These are phyloP conservation scores for Cheilosia scutellata DNA, from an alignment of 2,888 invertebrate genomes.

Conservation along the genomic window DNA sequence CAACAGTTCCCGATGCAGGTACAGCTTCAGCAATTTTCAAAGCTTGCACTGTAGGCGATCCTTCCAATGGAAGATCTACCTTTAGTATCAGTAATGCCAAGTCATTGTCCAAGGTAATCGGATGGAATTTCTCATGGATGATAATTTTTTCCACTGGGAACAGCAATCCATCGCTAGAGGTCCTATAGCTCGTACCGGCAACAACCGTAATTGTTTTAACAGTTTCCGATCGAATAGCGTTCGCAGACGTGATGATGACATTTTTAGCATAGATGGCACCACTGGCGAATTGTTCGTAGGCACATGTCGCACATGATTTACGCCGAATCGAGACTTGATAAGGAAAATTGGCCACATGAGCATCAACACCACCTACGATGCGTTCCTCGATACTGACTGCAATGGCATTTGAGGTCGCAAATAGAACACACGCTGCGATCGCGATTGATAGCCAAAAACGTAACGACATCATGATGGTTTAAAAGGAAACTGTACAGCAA, in stretches of 20 bases:
- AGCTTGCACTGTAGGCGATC: slow-evolving; percentile 80
- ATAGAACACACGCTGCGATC: background rate
- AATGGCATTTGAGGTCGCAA: slow-evolving; percentile 23
- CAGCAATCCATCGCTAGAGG: slow-evolving; percentile 78
- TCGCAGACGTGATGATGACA: slow-evolving; percentile 84
- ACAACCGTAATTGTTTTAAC: slow-evolving; percentile 72
- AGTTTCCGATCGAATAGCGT: slow-evolving; percentile 83
- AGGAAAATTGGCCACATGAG: slow-evolving; percentile 82
- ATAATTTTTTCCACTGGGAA: slow-evolving; percentile 79
- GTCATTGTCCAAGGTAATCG: slow-evolving; percentile 80
- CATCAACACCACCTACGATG: slow-evolving; percentile 84
- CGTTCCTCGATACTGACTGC: slow-evolving; percentile 77
- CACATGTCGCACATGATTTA: slow-evolving; percentile 36
- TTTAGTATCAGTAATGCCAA: slow-evolving; percentile 84
- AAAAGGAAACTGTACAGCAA: background rate
- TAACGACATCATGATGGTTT: slow-evolving; percentile 18
- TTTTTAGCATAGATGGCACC: slow-evolving; percentile 82
- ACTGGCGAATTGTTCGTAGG: slow-evolving; percentile 82
- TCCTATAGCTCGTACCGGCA: slow-evolving; percentile 79
- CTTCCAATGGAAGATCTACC: slow-evolving; percentile 83
- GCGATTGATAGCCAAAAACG: slow-evolving; percentile 15
- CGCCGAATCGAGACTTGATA: slow-evolving; percentile 84
- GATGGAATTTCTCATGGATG: slow-evolving; percentile 78
- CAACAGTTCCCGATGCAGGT: slow-evolving; percentile 78
- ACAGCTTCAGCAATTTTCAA: slow-evolving; percentile 79